phyloP scores from a whole-genome alignment of 35 echinoderm and acorn worm genomes.

The Ophiothrix spiculata region DNA sequence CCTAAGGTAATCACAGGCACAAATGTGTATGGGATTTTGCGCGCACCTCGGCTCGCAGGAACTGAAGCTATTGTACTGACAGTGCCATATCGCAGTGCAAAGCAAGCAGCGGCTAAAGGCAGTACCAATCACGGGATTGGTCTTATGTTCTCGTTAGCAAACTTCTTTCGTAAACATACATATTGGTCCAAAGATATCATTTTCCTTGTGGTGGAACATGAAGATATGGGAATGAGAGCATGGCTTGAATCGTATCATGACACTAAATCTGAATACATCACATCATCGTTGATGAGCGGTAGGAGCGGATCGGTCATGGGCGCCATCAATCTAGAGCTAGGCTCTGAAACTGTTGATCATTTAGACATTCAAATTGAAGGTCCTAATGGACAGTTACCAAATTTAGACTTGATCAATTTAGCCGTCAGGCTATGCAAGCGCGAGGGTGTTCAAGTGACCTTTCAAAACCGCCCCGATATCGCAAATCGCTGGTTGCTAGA shows the following conservation, averaged over 20 bases:
- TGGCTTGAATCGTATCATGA: conserved; percentile 89
- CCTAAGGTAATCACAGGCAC: conserved; percentile 42
- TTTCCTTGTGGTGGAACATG: conserved; percentile 89
- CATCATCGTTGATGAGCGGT: conserved; percentile 59
- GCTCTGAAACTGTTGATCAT: conserved; percentile 47
- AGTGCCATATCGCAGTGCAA: conserved; percentile 62
- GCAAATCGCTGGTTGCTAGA: neutral
- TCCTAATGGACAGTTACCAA: conserved; percentile 92
- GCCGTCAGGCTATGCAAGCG: conserved; percentile 67
- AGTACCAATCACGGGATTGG: conserved; percentile 71
- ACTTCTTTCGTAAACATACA: conserved; percentile 65
- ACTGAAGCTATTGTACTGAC: conserved; percentile 94
- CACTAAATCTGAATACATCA: conserved; percentile 58
- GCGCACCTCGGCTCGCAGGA: conserved; percentile 87
- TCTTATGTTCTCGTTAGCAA: conserved; percentile 85
- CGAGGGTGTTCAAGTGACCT: conserved; percentile 62
- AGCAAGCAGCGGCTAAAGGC: conserved; percentile 8
- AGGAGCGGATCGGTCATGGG: conserved; percentile 88
- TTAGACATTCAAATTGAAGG: conserved; percentile 81
- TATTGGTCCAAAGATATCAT: conserved; percentile 98
- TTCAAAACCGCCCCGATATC: conserved; percentile 59
- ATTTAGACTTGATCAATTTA: conserved; percentile 87
- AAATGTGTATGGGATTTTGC: conserved; percentile 91
- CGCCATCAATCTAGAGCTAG: conserved; percentile 82
- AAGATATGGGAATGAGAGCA: conserved; percentile 84